Base-by-base conservation (phyloP, 2,113 vertebrate species). In the Archilochus colubris region DNA sequence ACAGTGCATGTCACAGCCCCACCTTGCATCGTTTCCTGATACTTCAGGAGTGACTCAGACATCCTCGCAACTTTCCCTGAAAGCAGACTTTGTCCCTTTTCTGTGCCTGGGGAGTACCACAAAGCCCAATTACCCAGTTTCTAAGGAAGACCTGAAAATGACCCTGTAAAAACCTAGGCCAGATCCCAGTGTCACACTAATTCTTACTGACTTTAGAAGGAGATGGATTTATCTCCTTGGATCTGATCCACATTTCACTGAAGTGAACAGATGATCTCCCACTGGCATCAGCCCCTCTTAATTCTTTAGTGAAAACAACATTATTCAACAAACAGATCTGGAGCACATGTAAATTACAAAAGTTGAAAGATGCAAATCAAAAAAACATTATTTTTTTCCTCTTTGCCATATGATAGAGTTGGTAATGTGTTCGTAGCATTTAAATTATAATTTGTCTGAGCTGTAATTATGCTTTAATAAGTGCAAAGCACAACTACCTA, bases 1-100 rank as follows among this genome's bases (percentile, higher is more conserved):
- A 93, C 12, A 28, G 40, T 78, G 54, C 57, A 30, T 94, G 94
- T 94, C 94, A 95, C 77, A 84, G 95, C 96, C 94, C 86, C 94
- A 88, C 96, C 92, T 92, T 33, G 8, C 21, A 72, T 33, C 8
- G 1, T 68, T 96, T 96, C 96, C 96, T 86, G 91, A 94, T 96
- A 83, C 92, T 27, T 91, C 73, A 24, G 44, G 14, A 57, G 66
- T 96, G 95, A 96, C 73, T 96, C 96, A 96, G 0, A 7, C 38
- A 48, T 5, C 83, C 48, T 27, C 36, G 17, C 31, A 48, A 95
- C 95, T 96, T 96, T 93, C 95, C 44, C 96, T 94, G 91, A 93
- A 92, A 88, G 82, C 44, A 88, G 88, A 46, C 86, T 93, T 68
- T 63, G 57, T 57, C 80, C 14, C 40, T 77, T 67, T 88, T 53